Evolutionary conservation across 2,113 vertebrate species (phyloP).

Genomic region (Elanoides forficatus): DNA sequence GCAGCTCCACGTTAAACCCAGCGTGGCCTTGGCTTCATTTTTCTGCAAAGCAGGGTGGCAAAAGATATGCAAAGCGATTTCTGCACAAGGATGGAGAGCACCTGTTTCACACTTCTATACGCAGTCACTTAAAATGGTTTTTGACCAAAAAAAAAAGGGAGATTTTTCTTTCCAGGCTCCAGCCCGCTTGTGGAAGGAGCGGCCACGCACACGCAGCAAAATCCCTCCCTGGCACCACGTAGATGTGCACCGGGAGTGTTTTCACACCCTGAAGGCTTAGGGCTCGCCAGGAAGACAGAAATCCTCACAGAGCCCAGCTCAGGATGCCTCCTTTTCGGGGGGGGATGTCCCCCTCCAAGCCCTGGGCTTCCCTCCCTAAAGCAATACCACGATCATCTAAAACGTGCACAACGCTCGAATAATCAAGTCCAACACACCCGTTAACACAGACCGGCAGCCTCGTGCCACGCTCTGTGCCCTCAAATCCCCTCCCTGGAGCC

Average conservation of each 20-base stretch:
- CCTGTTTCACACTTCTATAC: rapidly evolving
- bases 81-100: background rate
- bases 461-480: background rate
- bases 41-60: background rate
- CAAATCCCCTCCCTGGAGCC: background rate
- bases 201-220: rapidly evolving
- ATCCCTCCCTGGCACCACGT: background rate
- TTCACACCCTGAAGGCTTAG: background rate
- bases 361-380: background rate
- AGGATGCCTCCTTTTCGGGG: background rate
- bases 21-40: background rate
- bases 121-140: background rate
- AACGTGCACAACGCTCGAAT: rapidly evolving
- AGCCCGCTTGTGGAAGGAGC: rapidly evolving
- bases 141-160: background rate
- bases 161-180: background rate
- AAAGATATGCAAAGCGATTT: background rate
- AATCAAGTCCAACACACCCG: background rate
- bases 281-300: background rate
- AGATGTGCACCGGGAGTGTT: background rate
- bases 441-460: background rate
- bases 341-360: background rate
- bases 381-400: rapidly evolving
- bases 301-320: background rate
- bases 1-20: background rate